phyloP scores from a whole-genome alignment of 92 coral and sea anemone genomes.

The Blastomussa wellsi region DNA sequence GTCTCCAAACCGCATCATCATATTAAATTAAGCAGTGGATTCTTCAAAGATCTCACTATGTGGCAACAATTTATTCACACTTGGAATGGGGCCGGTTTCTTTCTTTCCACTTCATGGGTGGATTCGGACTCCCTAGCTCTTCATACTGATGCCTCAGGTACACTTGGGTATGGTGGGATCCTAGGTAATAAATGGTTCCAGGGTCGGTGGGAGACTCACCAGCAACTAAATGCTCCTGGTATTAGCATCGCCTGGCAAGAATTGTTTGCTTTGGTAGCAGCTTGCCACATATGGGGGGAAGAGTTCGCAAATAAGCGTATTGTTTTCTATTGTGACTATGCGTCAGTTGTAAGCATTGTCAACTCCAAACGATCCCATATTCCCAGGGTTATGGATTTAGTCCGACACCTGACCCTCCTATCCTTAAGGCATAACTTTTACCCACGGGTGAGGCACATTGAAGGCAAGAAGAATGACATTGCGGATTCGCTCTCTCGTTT shows the following conservation, averaged over 20 bases:
- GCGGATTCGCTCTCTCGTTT: conserved; percentile 66
- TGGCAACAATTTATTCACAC: conserved; percentile 43
- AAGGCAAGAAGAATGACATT: conserved; percentile 57
- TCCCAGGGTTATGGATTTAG: conserved; percentile 59
- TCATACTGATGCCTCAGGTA: conserved; percentile 68
- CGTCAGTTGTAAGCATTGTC: conserved; percentile 57
- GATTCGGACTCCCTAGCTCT: conserved; percentile 41
- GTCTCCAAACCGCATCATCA: conserved; percentile 31
- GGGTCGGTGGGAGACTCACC: conserved; percentile 61
- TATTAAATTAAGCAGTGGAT: conserved; percentile 41
- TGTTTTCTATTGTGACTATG: conserved; percentile 49
- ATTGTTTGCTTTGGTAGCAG: conserved; percentile 62
- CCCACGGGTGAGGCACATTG: no score
- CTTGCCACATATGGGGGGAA: conserved; percentile 59
- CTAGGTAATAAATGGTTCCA: conserved; percentile 66
- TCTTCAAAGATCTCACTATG: conserved; percentile 57
- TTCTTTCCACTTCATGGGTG: conserved; percentile 45
- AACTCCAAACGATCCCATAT: conserved; percentile 56
- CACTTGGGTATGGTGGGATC: conserved; percentile 61
- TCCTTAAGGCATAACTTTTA: no score
- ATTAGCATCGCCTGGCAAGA: conserved; percentile 77
- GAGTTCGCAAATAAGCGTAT: no score
- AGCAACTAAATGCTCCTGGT: conserved; percentile 48
- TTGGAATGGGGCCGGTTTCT: conserved; percentile 64
- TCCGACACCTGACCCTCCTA: no score